phyloP scores from a whole-genome alignment of 2,888 invertebrate species.

The Helobdella robusta region DNA sequence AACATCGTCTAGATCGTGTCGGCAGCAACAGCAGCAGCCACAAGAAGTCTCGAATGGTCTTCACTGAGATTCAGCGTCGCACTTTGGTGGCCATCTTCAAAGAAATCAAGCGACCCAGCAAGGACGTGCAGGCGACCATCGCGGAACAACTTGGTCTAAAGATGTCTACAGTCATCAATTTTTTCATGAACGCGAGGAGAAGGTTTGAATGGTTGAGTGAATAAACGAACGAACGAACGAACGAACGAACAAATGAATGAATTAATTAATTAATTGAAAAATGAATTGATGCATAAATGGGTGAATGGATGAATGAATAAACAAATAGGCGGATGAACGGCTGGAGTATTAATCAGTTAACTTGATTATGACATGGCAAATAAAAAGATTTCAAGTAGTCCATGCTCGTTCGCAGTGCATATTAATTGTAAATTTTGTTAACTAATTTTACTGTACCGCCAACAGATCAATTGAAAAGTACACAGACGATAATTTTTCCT shows the following conservation, averaged over 20 bases:
- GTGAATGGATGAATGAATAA: neutral
- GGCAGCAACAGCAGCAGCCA: neutral
- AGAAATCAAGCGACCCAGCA: conserved; percentile 97
- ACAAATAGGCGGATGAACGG: too few species aligned
- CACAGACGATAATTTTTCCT: too few species aligned
- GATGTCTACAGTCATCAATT: conserved; percentile 95
- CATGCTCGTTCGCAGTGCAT: too few species aligned
- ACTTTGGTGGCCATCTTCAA: conserved; percentile 99
- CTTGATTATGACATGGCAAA: neutral
- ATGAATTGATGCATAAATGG: neutral
- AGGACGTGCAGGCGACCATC: conserved; percentile 99
- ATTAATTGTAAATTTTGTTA: too few species aligned
- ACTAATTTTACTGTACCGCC: neutral
- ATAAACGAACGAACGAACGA: neutral
- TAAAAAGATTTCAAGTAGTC: neutral
- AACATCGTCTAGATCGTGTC: too few species aligned
- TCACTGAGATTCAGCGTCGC: conserved; percentile 98
- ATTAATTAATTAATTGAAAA: neutral
- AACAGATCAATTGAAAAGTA: conserved; percentile 27
- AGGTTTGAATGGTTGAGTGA: conserved; percentile 1
- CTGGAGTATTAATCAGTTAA: neutral
- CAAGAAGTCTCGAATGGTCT: conserved; percentile 98
- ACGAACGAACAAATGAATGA: neutral
- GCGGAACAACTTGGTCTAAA: conserved; percentile 90
- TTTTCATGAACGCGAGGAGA: conserved; percentile 99